Evolutionary conservation across 2,113 vertebrate species (phyloP), one percentile per base, ranked within the genome.

Genomic region (Myrmecophaga tridactyla): DNA sequence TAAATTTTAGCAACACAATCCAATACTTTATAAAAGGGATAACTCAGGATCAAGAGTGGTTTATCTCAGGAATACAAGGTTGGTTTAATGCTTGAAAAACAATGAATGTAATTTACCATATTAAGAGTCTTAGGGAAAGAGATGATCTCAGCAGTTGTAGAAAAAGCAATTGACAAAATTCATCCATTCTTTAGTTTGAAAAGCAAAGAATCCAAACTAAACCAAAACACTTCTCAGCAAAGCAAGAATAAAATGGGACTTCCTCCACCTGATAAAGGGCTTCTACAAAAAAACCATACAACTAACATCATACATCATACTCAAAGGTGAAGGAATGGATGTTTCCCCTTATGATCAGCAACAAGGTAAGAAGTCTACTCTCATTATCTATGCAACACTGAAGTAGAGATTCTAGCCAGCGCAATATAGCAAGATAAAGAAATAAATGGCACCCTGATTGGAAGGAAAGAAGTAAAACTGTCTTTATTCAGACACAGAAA

Each of bases 51-150:
- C 17, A 67, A 41, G 11, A 88, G 34, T 27, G 20, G 39, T 85
- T 80, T 89, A 81, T 43, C n/a, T 89, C 46, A 92, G 65, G 29
- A 94, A 92, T 39, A 36, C 29, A 92, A 88, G 27, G 18, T 84
- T 62, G 84, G 58, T 31, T 48, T 56, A 83, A 84, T 4, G 5
- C 29, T 41, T 1, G 2, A 5, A 14, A 63, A 62, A 83, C 9
- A 82, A 4, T 41, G 41, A 78, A 60, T 34, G 7, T 60, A 80
- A 89, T 43, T 92, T 34, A 89, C 13, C 31, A 80, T 17, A 60
- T 85, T 39, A 90, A 90, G 14, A 43, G 18, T 87, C n/a, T 95
- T 17, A 29, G 48, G 48, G 14, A 46, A 56, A 51, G 62, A 34
- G 9, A 70, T 85, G n/a, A 86, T 60, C 69, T 82, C 60, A 70